phyloP scores from a whole-genome alignment of 2,797 vertebrate genomes.

The Phrynocephalus forsythii region DNA sequence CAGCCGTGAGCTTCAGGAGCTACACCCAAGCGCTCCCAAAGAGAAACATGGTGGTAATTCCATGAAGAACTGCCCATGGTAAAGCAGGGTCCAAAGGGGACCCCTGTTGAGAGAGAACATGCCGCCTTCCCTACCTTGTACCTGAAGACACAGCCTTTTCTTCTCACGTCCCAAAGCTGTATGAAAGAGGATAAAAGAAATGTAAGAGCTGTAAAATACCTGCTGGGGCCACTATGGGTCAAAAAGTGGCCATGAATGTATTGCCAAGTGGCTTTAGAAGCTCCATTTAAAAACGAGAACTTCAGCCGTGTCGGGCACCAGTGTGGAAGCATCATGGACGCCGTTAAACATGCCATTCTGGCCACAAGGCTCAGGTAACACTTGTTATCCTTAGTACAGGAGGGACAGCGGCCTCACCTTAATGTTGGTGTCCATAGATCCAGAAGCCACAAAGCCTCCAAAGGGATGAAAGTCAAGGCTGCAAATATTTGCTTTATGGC shows the following conservation, averaged over 20 bases:
- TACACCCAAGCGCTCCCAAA: not conserved
- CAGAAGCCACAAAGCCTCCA: conserved; percentile 91
- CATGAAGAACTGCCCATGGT: too few relatives aligned
- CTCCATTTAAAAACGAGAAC: not conserved
- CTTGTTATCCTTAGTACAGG: not conserved
- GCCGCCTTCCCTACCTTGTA: conserved; percentile 84
- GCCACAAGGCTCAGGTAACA: not conserved
- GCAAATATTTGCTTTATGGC: conserved; percentile 94
- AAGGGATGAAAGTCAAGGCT: conserved; percentile 94
- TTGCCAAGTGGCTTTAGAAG: not conserved
- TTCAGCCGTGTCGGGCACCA: rapidly evolving
- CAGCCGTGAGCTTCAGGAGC: not conserved
- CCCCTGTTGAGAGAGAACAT: not conserved
- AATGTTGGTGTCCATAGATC: conserved; percentile 94
- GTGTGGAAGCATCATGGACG: conserved; percentile 41
- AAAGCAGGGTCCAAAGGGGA: too few relatives aligned
- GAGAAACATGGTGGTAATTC: not conserved
- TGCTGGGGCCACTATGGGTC: not conserved
- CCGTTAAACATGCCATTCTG: not conserved
- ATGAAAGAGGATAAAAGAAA: conserved; percentile 31
- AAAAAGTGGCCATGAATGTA: not conserved
- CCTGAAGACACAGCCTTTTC: conserved; percentile 93
- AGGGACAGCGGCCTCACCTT: conserved; percentile 80
- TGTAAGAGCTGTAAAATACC: conserved; percentile 5
- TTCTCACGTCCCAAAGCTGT: conserved; percentile 95